Evolutionary conservation across 2,888 invertebrate species (phyloP).

Genomic region (Xestoiulus laeticollis): DNA sequence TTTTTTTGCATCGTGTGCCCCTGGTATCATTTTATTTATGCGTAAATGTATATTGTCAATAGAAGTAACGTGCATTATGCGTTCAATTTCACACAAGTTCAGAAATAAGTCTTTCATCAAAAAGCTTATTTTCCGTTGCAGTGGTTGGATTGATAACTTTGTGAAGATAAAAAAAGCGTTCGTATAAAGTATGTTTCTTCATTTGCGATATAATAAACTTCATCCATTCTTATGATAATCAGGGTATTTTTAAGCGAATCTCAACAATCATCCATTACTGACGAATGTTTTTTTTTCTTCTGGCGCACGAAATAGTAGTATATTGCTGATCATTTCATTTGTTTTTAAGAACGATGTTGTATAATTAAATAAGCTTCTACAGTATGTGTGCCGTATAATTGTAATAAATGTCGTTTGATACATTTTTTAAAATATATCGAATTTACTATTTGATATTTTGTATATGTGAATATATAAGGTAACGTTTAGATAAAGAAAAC

Average conservation of each 20-base stretch:
- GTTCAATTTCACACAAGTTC: not conserved
- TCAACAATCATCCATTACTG: not conserved
- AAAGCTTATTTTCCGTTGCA: too few species aligned
- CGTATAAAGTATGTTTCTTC: not conserved
- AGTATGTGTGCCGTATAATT: not conserved
- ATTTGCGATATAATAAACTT: not conserved
- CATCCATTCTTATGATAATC: constrained; percentile 7
- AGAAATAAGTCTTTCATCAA: not conserved
- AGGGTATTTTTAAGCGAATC: constrained; percentile 30
- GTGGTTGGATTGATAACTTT: too few species aligned
- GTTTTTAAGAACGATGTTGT: not conserved
- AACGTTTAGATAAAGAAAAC: not conserved
- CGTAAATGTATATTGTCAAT: not conserved
- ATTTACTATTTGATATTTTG: not conserved
- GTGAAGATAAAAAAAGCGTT: too few species aligned
- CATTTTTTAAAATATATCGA: not conserved
- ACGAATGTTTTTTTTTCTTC: not conserved
- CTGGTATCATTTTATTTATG: not conserved
- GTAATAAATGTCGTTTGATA: constrained; percentile 25
- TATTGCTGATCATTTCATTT: not conserved
- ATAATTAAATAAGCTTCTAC: not conserved
- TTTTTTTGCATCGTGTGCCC: not conserved
- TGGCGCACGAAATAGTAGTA: not conserved
- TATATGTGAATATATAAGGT: not conserved
- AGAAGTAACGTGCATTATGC: not conserved